A percentile compares a stretch with the other conserved stretches of the same genome.
Evolutionary conservation across 2,888 invertebrate genomes (phyloP).

Genomic region (Hypercompe scribonia): DNA sequence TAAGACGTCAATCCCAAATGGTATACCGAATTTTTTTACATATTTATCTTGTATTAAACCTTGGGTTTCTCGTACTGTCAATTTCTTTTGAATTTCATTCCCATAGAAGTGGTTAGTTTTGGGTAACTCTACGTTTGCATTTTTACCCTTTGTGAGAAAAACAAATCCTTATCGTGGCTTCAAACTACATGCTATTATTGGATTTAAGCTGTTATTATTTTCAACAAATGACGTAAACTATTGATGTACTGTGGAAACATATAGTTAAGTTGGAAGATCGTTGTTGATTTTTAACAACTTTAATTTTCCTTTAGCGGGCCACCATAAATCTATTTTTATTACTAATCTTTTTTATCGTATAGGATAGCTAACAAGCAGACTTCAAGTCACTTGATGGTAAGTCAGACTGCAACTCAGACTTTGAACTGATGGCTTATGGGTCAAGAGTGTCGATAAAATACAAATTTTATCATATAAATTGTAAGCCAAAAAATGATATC

Average conservation of each 20-base stretch:
- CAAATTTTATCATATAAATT: not conserved
- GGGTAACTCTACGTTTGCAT: not conserved
- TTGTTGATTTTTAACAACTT: not conserved
- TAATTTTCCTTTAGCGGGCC: not conserved
- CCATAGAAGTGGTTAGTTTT: not conserved
- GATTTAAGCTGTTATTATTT: not conserved
- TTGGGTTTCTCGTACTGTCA: not conserved
- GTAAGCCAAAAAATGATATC: conserved; percentile 9
- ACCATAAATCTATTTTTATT: not conserved
- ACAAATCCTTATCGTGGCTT: not conserved
- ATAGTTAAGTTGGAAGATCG: not conserved
- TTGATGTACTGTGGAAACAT: not conserved
- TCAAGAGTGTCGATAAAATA: not conserved
- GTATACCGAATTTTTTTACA: too few relatives aligned
- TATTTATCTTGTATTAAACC: not conserved
- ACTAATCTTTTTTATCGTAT: too few relatives aligned
- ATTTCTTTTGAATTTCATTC: not conserved
- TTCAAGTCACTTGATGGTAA: too few relatives aligned
- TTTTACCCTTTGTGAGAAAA: not conserved
- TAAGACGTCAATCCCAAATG: too few relatives aligned
- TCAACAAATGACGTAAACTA: not conserved
- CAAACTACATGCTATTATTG: not conserved
- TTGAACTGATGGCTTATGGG: too few relatives aligned
- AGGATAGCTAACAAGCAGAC: too few relatives aligned
- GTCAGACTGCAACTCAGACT: too few relatives aligned